Evolutionary conservation across 2,113 vertebrate genomes (phyloP).

Genomic region (Paralichthys olivaceus): DNA sequence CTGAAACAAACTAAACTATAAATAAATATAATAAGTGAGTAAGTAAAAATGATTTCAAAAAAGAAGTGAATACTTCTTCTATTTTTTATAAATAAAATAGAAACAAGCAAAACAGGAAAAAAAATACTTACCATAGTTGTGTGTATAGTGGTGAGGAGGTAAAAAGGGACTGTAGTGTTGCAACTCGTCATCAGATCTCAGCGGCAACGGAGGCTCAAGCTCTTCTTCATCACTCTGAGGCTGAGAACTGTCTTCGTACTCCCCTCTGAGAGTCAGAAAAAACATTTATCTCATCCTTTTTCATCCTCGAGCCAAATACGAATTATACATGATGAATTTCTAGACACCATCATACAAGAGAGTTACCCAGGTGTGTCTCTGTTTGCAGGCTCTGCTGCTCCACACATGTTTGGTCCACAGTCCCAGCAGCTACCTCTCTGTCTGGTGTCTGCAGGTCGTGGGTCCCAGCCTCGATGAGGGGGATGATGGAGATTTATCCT

Average conservation of each 20-base stretch:
- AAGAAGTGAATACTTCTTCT: neutral
- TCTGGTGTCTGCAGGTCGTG: neutral
- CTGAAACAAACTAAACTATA: too few species aligned
- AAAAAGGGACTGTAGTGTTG: neutral
- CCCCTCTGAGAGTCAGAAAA: slow-evolving; percentile 37
- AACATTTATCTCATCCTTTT: neutral
- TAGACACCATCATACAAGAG: neutral
- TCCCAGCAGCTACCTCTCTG: neutral
- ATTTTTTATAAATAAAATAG: neutral
- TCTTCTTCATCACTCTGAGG: slow-evolving; percentile 46
- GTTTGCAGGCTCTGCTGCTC: slow-evolving; percentile 13
- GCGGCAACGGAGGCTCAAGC: slow-evolving; percentile 64
- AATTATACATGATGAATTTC: neutral
- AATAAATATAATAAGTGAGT: neutral
- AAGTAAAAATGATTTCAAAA: neutral
- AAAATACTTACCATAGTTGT: slow-evolving; percentile 46
- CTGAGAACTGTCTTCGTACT: slow-evolving; percentile 13
- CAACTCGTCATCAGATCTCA: slow-evolving; percentile 66
- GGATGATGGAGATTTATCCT: neutral
- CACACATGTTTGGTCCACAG: slow-evolving; percentile 3
- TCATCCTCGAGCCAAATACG: neutral
- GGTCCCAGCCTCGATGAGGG: neutral
- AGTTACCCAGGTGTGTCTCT: slow-evolving; percentile 41
- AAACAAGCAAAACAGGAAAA: neutral
- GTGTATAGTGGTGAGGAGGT: slow-evolving; percentile 10